phyloP scores from a whole-genome alignment of 2,113 vertebrate genomes.

The Narcine bancroftii region DNA sequence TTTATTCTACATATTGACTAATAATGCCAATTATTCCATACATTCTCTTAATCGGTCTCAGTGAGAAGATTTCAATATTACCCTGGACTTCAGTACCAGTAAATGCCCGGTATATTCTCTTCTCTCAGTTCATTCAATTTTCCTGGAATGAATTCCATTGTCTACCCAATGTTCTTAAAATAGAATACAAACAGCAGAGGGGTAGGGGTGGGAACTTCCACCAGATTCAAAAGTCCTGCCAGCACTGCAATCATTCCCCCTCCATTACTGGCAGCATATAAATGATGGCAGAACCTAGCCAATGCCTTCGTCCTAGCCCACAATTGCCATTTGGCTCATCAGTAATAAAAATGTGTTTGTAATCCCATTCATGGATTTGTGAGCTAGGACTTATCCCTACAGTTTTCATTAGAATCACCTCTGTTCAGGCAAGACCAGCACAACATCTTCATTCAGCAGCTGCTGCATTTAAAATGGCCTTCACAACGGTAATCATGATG shows the following conservation, averaged over 20 bases:
- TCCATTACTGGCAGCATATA: background rate
- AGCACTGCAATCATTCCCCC: background rate
- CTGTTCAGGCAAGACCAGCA: background rate
- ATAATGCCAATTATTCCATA: no score
- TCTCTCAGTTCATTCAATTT: no score
- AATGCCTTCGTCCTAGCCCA: no score
- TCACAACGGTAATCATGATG: background rate
- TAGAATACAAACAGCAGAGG: background rate
- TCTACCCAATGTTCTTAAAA: no score
- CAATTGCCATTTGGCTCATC: background rate
- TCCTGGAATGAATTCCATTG: no score
- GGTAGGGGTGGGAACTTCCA: background rate
- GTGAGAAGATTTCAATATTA: no score
- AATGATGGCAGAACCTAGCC: background rate
- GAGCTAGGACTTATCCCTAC: background rate
- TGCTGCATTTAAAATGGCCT: background rate
- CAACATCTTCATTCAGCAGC: background rate
- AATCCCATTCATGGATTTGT: background rate
- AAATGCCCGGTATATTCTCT: no score
- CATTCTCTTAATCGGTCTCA: no score
- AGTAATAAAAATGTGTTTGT: background rate
- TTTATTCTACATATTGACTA: no score
- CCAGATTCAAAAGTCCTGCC: background rate
- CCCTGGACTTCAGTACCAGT: no score
- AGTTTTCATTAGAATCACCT: no score